These are phyloP conservation scores for Adelphocoris suturalis DNA, from an alignment of 2,888 invertebrate species.

Conservation along the genomic window DNA sequence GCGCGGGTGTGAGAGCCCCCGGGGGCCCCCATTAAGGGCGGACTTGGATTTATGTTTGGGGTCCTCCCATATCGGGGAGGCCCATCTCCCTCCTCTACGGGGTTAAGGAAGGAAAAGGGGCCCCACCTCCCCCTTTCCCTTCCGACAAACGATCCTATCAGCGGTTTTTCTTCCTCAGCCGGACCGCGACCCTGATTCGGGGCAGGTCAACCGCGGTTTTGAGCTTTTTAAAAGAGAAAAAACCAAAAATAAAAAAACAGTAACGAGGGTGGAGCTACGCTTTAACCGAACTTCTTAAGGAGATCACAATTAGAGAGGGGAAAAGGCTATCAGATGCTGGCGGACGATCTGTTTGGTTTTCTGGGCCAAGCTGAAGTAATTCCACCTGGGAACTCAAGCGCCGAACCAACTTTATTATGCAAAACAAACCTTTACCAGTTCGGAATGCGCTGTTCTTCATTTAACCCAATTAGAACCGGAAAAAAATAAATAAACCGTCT, in stretches of 20 bases:
- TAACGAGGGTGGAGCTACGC: slow-evolving; percentile 30
- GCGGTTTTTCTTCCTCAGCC: neutral
- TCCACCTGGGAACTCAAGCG: slow-evolving; percentile 26
- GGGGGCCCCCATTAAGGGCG: slow-evolving; percentile 42
- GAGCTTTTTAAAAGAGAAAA: neutral
- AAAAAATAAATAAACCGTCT: slow-evolving; percentile 2
- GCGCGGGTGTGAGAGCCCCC: slow-evolving; percentile 17
- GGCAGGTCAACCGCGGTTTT: slow-evolving; percentile 44
- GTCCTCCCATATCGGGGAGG: slow-evolving; percentile 21
- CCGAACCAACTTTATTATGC: slow-evolving; percentile 51
- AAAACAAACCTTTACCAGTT: slow-evolving; percentile 41
- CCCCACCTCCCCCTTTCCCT: too few species aligned
- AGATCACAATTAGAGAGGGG: slow-evolving; percentile 43
- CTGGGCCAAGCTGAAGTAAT: slow-evolving; percentile 33
- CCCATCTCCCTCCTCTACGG: slow-evolving; percentile 21
- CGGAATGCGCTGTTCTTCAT: slow-evolving; percentile 15
- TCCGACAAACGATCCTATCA: slow-evolving; percentile 37
- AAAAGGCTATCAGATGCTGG: slow-evolving; percentile 35
- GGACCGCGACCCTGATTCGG: slow-evolving; percentile 41
- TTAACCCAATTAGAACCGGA: slow-evolving; percentile 49
- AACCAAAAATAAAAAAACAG: neutral
- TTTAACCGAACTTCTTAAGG: slow-evolving; percentile 26
- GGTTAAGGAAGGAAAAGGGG: neutral
- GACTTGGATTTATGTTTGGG: slow-evolving; percentile 56
- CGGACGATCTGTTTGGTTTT: slow-evolving; percentile 38